These are phyloP conservation scores for Denticeps clupeoides DNA, from an alignment of 2,797 vertebrate genomes.

Conservation along the genomic window DNA sequence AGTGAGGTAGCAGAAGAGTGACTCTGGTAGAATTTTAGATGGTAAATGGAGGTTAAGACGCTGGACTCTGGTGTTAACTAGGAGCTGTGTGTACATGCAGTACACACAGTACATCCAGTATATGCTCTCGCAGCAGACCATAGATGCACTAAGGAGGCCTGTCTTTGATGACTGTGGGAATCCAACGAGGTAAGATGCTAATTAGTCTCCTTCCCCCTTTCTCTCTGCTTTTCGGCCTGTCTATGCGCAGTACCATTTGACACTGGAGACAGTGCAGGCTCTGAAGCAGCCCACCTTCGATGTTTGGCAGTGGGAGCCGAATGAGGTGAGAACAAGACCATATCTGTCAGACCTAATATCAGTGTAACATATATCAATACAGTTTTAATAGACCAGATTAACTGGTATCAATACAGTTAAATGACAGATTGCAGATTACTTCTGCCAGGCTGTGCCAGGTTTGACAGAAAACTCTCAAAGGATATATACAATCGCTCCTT, in stretches of 20 bases:
- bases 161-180: conserved; percentile 85
- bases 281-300: conserved; percentile 85
- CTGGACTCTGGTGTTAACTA: background rate
- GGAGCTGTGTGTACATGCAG: conserved; percentile 6
- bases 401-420: too few species aligned
- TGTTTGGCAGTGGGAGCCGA: conserved; percentile 90
- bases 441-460: too few species aligned
- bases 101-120: conserved; percentile 57
- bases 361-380: too few species aligned
- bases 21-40: too few species aligned
- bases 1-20: too few species aligned
- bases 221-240: conserved; percentile 9
- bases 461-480: too few species aligned
- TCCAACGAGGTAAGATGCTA: conserved; percentile 70
- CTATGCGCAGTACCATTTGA: conserved; percentile 72
- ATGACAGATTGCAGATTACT: too few species aligned
- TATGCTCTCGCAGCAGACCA: conserved; percentile 76
- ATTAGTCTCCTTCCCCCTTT: conserved; percentile 15
- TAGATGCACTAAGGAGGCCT: conserved; percentile 74
- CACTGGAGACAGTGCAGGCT: conserved; percentile 81
- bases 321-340: conserved; percentile 66
- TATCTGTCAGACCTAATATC: too few species aligned
- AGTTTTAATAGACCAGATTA: too few species aligned
- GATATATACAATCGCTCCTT: too few species aligned
- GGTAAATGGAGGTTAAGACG: background rate